A percentile compares a stretch with the other conserved stretches of the same genome.
These are phyloP conservation scores for Bombylius major DNA, from an alignment of 2,888 invertebrate genomes.

Conservation along the genomic window DNA sequence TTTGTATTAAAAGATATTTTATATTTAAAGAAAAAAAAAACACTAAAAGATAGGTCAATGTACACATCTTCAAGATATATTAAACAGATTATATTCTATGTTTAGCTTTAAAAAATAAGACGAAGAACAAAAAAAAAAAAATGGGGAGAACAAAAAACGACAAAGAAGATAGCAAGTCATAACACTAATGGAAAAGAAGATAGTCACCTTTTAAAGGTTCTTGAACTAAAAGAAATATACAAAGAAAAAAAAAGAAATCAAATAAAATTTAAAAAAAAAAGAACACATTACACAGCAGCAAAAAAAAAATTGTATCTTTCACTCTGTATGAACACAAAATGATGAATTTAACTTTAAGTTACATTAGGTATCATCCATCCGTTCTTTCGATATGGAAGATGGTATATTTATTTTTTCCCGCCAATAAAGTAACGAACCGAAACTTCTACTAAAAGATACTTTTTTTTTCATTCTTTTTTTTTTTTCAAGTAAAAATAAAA, in stretches of 20 bases:
- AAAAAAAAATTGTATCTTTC: no score
- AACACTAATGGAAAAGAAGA: background rate
- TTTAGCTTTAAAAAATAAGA: background rate
- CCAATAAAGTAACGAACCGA: background rate
- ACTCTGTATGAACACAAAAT: no score
- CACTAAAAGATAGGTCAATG: background rate
- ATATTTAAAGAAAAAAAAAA: no score
- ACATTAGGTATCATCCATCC: background rate
- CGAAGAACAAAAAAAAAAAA: background rate
- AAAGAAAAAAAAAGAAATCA: no score
- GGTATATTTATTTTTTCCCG: background rate
- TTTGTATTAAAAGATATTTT: no score
- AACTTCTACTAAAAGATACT: background rate
- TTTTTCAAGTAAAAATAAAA: background rate
- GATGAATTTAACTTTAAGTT: background rate
- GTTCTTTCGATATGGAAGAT: background rate
- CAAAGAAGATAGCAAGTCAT: background rate
- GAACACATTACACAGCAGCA: no score
- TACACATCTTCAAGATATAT: background rate
- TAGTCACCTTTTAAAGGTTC: conserved; percentile 1
- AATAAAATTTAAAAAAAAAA: no score
- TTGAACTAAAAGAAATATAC: background rate
- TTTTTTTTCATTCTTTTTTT: no score
- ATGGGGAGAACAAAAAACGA: background rate
- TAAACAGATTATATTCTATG: no score